Percentiles rank a stretch among this genome's conserved stretches.
phyloP scores from a whole-genome alignment of 92 coral and sea anemone genomes.

The Bergia sp. region DNA sequence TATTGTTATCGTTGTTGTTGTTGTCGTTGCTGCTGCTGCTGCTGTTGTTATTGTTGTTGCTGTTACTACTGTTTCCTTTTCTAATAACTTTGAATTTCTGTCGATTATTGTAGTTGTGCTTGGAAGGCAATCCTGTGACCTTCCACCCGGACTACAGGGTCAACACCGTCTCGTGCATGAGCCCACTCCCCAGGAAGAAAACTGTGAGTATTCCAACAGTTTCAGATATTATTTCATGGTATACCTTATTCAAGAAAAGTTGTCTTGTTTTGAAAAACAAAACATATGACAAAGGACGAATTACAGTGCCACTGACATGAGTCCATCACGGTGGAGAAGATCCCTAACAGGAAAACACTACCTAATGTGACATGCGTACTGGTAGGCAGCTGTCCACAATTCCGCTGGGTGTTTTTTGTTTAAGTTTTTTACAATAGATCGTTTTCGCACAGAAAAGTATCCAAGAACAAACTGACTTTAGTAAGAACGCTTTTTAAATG shows the following conservation, averaged over 20 bases:
- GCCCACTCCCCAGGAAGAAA: slow-evolving; percentile 71
- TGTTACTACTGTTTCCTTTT: background rate
- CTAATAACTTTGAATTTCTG: background rate
- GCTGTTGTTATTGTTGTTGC: background rate
- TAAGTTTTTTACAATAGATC: no score
- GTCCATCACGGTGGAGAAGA: no score
- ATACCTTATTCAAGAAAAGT: background rate
- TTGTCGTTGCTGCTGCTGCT: background rate
- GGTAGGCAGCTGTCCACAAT: no score
- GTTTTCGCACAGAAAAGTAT: no score
- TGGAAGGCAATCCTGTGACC: slow-evolving; percentile 84
- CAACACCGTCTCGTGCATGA: slow-evolving; percentile 73
- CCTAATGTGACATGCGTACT: no score
- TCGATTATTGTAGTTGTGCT: slow-evolving; percentile 53
- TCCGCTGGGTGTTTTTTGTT: no score
- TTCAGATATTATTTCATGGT: background rate
- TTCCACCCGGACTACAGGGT: slow-evolving; percentile 80
- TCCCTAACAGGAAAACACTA: no score
- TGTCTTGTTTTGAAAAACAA: background rate
- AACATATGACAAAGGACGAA: no score
- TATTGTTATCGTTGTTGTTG: no score
- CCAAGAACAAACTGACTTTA: no score
- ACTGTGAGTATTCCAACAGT: slow-evolving; percentile 50
- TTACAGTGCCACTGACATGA: no score
- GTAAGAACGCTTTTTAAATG: no score